Base-by-base conservation (phyloP, 2,888 invertebrate species). In the Fragum sueziense region DNA sequence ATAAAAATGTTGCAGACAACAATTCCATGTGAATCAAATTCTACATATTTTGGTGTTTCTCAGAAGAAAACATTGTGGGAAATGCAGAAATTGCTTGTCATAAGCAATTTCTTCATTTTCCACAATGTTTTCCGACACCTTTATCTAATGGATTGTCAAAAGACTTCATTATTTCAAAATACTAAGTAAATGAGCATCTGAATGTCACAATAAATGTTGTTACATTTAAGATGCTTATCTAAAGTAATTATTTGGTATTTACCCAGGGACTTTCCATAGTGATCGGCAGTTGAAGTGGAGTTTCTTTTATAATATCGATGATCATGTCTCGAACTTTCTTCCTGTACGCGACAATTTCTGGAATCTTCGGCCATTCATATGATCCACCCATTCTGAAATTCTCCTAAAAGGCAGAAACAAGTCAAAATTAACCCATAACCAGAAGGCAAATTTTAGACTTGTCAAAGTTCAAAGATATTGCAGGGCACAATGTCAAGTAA, bases 191-290 rank as follows among this genome's bases (percentile, higher is more conserved):
- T n/a, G n/a, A n/a, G n/a, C n/a, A n/a, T n/a, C n/a, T n/a, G n/a
- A n/a, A n/a, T 41, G 41, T 17, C 41, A 41, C 17, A 41, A 41
- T 17, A 17, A 11, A 11, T 41, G 9, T 17, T 11, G 41, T 17
- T 41, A 9, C 17, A 41, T 41, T 41, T 17, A 41, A 41, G 9
- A 41, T 11, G 9, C 41, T 11, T 41, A 41, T 41, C 41, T 41
- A 11, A 9, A 41, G 9, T 41, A 11, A 41, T 41, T 11, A 41
- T 41, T 41, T 41, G 22, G 6, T 34, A 83, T 86, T 70, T 81
- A 93, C 93, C 92, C 91, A 92, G 3, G 88, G 88, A 70, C 89
- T 91, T 17, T 92, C 91, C 88, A 89, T 89, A 31, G 87, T 91
- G 54, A 93, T 87, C 0, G 92, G 93, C 20, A 92, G 86, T 29